Evolutionary conservation across 2,797 vertebrate species (phyloP).

Genomic region (Hypotaenidia philippensis): DNA sequence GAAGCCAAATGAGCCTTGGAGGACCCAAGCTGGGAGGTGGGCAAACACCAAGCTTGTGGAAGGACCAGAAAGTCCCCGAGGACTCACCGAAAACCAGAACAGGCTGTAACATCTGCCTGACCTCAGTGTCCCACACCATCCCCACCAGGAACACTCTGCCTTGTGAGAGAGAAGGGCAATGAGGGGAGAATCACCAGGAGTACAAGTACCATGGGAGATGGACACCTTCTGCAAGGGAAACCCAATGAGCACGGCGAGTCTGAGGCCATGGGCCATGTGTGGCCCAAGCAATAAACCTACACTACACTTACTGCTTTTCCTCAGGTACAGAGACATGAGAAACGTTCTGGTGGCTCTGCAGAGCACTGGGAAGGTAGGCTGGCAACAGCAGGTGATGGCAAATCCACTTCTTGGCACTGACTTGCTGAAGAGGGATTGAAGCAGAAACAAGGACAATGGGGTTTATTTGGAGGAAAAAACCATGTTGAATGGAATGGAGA

Average conservation of each 20-base stretch:
- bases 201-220: neutral
- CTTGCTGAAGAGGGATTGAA: neutral
- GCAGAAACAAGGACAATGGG: neutral
- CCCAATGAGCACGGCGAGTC: fast-evolving
- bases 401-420: neutral
- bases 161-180: neutral
- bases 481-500: neutral
- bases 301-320: neutral
- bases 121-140: neutral
- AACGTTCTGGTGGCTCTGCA: neutral
- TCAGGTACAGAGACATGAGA: neutral
- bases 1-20: neutral
- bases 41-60: neutral
- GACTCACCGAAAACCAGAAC: neutral
- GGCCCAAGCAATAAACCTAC: neutral
- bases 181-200: neutral
- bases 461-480: neutral
- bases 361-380: neutral
- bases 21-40: neutral
- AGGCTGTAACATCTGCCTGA: neutral
- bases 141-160: neutral
- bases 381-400: neutral
- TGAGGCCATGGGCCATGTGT: neutral
- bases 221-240: neutral
- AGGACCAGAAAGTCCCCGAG: neutral